phyloP scores from a whole-genome alignment of 2,113 vertebrate genomes.

The Pipra filicauda region DNA sequence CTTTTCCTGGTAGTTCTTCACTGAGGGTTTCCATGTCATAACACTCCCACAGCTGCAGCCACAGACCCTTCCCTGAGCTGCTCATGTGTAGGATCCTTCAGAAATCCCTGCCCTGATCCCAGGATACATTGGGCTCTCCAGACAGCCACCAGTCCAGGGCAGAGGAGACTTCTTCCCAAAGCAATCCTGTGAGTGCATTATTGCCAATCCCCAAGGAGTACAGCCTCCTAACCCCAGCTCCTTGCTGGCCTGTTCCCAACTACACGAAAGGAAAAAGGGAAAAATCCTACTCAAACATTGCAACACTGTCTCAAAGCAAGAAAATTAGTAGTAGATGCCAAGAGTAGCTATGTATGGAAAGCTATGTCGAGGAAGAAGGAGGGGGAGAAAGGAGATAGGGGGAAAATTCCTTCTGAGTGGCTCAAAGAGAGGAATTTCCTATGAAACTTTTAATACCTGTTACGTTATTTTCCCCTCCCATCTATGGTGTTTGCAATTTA shows the following conservation, averaged over 20 bases:
- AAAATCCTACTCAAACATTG: not conserved
- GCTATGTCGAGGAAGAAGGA: not conserved
- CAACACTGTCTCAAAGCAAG: not conserved
- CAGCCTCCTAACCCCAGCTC: not conserved
- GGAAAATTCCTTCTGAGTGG: not conserved
- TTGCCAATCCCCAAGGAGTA: not conserved
- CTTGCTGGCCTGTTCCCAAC: not conserved
- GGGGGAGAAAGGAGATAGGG: not conserved
- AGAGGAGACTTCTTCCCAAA: not conserved
- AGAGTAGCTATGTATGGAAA: not conserved
- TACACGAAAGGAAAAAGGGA: not conserved
- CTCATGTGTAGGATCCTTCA: not conserved
- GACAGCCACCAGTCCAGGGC: not conserved
- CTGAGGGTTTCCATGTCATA: not conserved
- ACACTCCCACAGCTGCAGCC: not conserved
- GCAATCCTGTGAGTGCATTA: fast-evolving
- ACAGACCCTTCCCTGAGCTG: not conserved
- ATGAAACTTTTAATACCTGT: not conserved
- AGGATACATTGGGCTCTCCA: not conserved
- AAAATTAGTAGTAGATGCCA: not conserved
- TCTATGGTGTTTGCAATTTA: not conserved
- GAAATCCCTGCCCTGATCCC: fast-evolving
- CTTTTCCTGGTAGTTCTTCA: not conserved
- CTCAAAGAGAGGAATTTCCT: not conserved
- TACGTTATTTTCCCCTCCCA: not conserved